Conservation (phyloP, 2,888 invertebrate genomes). For the Melieria crassipennis region DNA sequence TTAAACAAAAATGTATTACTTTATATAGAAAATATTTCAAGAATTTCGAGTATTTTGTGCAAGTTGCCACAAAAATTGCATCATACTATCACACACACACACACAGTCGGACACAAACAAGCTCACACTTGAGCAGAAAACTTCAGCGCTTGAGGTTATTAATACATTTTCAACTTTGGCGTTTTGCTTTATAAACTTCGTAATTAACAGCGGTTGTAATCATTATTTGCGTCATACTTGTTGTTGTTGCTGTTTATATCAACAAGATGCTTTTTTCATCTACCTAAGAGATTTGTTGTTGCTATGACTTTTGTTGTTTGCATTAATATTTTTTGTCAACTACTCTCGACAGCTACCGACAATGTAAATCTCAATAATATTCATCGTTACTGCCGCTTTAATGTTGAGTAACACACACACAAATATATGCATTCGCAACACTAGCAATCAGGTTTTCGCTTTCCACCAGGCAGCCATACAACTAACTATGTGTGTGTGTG, state of each 20-base stretch:
- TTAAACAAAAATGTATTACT: too few relatives aligned
- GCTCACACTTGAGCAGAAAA: too few relatives aligned
- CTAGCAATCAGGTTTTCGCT: neutral
- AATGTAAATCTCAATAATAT: slow-evolving; percentile 15
- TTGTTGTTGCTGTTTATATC: neutral
- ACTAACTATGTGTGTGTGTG: neutral
- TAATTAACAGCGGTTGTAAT: too few relatives aligned
- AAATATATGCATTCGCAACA: slow-evolving; percentile 1
- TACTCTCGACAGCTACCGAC: neutral
- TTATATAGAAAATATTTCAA: too few relatives aligned
- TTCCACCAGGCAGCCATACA: neutral
- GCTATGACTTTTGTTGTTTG: slow-evolving; percentile 12
- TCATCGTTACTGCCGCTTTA: slow-evolving; percentile 6
- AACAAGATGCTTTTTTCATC: neutral
- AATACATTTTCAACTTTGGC: too few relatives aligned
- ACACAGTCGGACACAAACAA: too few relatives aligned
- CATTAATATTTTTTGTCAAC: slow-evolving; percentile 6
- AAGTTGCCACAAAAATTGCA: too few relatives aligned
- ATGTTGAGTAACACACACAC: slow-evolving; percentile 5
- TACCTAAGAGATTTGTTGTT: neutral
- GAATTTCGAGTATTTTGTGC: too few relatives aligned
- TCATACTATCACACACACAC: too few relatives aligned
- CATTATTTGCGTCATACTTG: too few relatives aligned
- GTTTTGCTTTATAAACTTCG: too few relatives aligned
- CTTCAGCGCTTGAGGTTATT: too few relatives aligned